Evolutionary conservation across 2,888 invertebrate genomes (phyloP), one percentile per base, ranked within the genome.

Genomic region (Cerastoderma edule): DNA sequence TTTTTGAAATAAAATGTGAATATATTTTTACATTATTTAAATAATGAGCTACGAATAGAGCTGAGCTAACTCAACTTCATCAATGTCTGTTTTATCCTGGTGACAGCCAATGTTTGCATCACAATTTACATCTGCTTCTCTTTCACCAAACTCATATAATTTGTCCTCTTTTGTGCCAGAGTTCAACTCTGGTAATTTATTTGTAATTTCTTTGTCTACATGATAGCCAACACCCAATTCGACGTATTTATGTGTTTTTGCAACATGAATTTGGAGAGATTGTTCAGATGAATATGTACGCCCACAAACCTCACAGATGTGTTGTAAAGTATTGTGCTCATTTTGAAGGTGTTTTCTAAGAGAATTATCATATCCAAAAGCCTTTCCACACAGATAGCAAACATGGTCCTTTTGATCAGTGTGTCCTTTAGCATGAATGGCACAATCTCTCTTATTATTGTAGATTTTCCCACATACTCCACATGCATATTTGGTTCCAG

Each of bases 401-500:
- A 71, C 71, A 32, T 71, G 68, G 8, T 68, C 64, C 46, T 78
- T 81, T 10, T 57, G 65, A 24, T 73, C 75, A 27, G 73, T 68
- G 64, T 81, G 81, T 53, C 73, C 71, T 10, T 75, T 39, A 5
- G 81, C 78, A 70, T 81, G 81, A 2, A 78, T 72, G 53, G 78
- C 78, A 73, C 81, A 81, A 24, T 81, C 75, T 4, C 73, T 73
- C 44, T 75, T 73, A 32, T 78, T 81, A 73, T 73, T 72, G 50
- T 78, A 81, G 57, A 81, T 56, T 56, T 81, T 81, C 27, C 81
- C 81, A 69, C 81, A 81, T 27, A 75, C 78, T 8, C 78, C 81
- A 76, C 81, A 81, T 6, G 81, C 81, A 71, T 81, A 81, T 56
- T 81, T 81, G 6, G 81, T 81, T 32, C 80, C 80, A 6, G 65